These are phyloP conservation scores for Gila robusta DNA, from an alignment of 2,797 vertebrate species.

Conservation along the genomic window DNA sequence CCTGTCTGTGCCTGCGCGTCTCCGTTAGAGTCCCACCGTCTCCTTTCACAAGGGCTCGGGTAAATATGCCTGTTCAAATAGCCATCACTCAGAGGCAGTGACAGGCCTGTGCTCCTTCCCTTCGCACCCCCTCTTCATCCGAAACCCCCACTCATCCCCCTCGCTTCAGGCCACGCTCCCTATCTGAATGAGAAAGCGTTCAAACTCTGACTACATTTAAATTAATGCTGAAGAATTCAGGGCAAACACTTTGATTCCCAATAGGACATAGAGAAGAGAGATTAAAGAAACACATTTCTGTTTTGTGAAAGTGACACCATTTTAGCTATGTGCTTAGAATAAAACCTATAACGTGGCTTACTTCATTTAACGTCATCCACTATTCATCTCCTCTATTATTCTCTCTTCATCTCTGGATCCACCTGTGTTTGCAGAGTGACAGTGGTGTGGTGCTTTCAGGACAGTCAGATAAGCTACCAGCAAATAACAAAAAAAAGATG, in stretches of 20 bases:
- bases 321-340: neutral
- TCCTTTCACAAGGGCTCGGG: slow-evolving; percentile 66
- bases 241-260: neutral
- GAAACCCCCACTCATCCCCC: slow-evolving; percentile 23
- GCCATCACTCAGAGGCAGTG: slow-evolving; percentile 64
- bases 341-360: slow-evolving; percentile 19
- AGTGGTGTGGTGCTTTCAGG: slow-evolving; percentile 62
- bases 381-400: slow-evolving; percentile 57
- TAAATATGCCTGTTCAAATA: slow-evolving; percentile 72
- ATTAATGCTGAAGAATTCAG: slow-evolving; percentile 15
- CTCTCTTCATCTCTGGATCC: slow-evolving; percentile 55
- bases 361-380: slow-evolving; percentile 43
- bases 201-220: slow-evolving; percentile 39
- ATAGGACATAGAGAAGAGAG: neutral
- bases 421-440: slow-evolving; percentile 71
- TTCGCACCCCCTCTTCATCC: slow-evolving; percentile 39
- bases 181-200: slow-evolving; percentile 59
- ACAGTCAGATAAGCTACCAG: slow-evolving; percentile 68
- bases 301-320: neutral
- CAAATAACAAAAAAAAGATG: slow-evolving; percentile 66
- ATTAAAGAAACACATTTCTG: slow-evolving; percentile 31
- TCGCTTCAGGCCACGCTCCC: slow-evolving; percentile 47
- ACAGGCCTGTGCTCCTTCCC: slow-evolving; percentile 57
- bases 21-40: slow-evolving; percentile 60
- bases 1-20: slow-evolving; percentile 64